Conservation (phyloP, 2,797 vertebrate species). For the Neopelma chrysocephalum region DNA sequence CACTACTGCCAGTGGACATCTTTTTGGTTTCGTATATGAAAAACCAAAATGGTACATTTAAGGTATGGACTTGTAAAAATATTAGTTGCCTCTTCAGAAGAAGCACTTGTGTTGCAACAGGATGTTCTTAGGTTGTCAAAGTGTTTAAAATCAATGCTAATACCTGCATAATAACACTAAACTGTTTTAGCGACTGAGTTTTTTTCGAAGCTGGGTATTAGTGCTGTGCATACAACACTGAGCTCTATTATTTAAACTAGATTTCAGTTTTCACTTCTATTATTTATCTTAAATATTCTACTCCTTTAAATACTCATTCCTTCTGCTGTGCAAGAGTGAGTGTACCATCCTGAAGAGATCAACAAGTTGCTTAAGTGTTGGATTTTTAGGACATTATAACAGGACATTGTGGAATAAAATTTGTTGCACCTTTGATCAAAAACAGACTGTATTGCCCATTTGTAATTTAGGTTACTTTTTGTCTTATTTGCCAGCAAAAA, state of each 20-base stretch:
- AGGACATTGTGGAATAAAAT: neutral
- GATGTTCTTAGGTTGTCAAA: rapidly evolving
- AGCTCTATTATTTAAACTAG: neutral
- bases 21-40: slow-evolving; percentile 99
- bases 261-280: neutral
- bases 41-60: slow-evolving; percentile 93
- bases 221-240: neutral
- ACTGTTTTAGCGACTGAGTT: neutral
- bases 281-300: neutral
- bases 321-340: rapidly evolving
- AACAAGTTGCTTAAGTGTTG: neutral
- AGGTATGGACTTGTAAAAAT: slow-evolving; percentile 69
- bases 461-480: neutral
- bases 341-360: neutral
- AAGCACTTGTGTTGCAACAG: neutral
- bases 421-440: neutral
- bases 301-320: rapidly evolving
- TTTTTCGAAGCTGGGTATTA: neutral
- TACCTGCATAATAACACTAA: neutral
- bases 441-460: neutral
- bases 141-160: neutral
- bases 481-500: neutral
- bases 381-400: rapidly evolving
- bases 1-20: slow-evolving; percentile 96
- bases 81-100: neutral